A percentile compares a stretch with the other conserved stretches of the same genome.
phyloP scores from a whole-genome alignment of 2,113 vertebrate species.

The Campylomormyrus numenius region DNA sequence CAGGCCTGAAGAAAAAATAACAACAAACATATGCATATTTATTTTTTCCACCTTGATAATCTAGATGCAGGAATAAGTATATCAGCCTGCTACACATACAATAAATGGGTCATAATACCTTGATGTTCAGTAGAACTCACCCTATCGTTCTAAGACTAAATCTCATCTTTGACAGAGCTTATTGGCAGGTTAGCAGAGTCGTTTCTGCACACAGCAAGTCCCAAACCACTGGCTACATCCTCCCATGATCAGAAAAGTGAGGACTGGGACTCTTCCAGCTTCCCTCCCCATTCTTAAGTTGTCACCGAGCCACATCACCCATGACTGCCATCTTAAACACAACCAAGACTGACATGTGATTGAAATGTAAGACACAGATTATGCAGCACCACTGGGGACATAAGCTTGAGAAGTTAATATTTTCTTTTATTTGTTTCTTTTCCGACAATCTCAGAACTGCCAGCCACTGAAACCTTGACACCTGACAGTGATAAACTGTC shows the following conservation, averaged over 20 bases:
- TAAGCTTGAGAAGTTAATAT: not conserved
- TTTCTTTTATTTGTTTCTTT: conserved; percentile 8
- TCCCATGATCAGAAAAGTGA: not conserved
- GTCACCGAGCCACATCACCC: not conserved
- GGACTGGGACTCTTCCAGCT: too few relatives aligned
- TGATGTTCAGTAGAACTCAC: not conserved
- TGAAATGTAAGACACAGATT: conserved; percentile 2
- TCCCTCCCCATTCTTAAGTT: not conserved
- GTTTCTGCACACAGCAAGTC: not conserved
- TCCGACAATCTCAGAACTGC: not conserved
- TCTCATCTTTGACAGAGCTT: not conserved
- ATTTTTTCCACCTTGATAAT: not conserved
- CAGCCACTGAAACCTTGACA: not conserved
- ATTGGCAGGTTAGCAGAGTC: not conserved
- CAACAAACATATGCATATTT: not conserved
- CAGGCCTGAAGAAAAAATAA: not conserved
- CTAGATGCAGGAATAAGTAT: not conserved
- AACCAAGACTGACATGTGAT: conserved; percentile 2
- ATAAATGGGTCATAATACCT: not conserved
- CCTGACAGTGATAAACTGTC: conserved; percentile 1
- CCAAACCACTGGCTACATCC: not conserved
- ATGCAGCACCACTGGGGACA: not conserved
- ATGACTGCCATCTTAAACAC: not conserved
- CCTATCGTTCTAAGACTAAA: not conserved
- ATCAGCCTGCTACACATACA: not conserved